Evolutionary conservation across 2,113 vertebrate genomes (phyloP).

Genomic region (Charadrius vociferus): DNA sequence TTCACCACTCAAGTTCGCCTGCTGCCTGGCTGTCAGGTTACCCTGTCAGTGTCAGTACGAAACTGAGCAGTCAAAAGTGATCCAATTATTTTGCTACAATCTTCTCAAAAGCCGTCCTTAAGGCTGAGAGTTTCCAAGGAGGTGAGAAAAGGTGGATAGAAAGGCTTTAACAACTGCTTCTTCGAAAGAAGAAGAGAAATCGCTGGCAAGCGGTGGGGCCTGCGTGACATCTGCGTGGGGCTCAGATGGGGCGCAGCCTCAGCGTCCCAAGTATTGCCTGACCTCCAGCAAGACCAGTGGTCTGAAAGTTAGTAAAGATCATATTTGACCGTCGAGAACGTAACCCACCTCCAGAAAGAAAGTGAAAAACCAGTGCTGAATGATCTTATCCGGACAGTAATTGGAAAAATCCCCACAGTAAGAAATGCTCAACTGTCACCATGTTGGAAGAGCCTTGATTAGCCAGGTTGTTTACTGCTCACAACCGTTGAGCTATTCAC

Average conservation of each 20-base stretch:
- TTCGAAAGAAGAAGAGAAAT: not conserved
- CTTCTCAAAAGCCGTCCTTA: not conserved
- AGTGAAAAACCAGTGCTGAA: not conserved
- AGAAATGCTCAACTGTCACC: constrained; percentile 30
- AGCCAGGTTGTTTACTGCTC: constrained; percentile 57
- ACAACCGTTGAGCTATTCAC: not conserved
- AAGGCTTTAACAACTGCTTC: not conserved
- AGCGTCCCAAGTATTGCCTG: not conserved
- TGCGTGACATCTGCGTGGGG: not conserved
- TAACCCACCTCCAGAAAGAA: not conserved
- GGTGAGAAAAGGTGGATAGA: not conserved
- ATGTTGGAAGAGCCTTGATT: constrained; percentile 26
- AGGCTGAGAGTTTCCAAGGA: not conserved
- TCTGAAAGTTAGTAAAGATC: not conserved
- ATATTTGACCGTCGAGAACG: not conserved
- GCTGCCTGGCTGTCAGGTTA: not conserved
- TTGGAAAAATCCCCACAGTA: constrained; percentile 13
- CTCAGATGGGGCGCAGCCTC: not conserved
- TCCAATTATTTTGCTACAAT: constrained; percentile 8
- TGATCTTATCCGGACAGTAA: constrained; percentile 21
- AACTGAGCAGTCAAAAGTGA: not conserved
- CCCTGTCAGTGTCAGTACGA: not conserved
- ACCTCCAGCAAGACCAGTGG: not conserved
- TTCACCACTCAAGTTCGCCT: not conserved
- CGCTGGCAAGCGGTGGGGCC: not conserved